Base-by-base conservation (phyloP, 2,888 invertebrate species). In the Dione vanillae region DNA sequence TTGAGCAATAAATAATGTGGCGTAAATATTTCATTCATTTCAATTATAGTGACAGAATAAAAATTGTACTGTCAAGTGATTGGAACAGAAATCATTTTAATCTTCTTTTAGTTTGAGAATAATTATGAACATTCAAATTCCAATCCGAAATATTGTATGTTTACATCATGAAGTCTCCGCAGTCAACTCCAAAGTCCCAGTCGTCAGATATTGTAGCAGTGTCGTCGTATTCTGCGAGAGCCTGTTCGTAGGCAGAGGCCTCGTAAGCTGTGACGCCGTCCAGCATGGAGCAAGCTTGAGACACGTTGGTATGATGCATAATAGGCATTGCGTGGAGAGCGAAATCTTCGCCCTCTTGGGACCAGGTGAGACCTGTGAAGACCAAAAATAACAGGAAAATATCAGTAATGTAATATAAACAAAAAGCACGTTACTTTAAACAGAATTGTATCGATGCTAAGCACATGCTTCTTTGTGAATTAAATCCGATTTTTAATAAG, bases 141-240 rank as follows among this genome's bases (percentile, higher is more conserved):
- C 45, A 37, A 62, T 27, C 12, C 11, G 45, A 37, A 47, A 20
- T 54, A 27, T 54, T 40, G 27, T 19, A 43, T 52, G 66, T 79
- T 85, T 95, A 95, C 94, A 95, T 95, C 94, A 95, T 95, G 82
- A 95, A 95, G 79, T 95, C 96, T 0, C 96, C 96, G 82, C 96
- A 96, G 83, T 96, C 96, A 74, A 96, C 94, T 54, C 96, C 95
- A 73, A 95, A 94, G 83, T 96, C 96, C 90, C 95, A 96, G 78
- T 96, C 96, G 78, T 95, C 95, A 0, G 94, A 93, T 0, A 94
- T 87, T 59, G 87, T 85, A 19, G 85, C 90, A 0, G 90, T 86
- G 76, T 95, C 95, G 69, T 94, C 94, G 71, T 95, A 90, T 67
- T 95, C 95, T 0, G 95, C 94, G 8, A 94, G 88, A 0, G 95